Conservation (phyloP, 2,888 invertebrate genomes). For the Phyllotreta cruciferae region DNA sequence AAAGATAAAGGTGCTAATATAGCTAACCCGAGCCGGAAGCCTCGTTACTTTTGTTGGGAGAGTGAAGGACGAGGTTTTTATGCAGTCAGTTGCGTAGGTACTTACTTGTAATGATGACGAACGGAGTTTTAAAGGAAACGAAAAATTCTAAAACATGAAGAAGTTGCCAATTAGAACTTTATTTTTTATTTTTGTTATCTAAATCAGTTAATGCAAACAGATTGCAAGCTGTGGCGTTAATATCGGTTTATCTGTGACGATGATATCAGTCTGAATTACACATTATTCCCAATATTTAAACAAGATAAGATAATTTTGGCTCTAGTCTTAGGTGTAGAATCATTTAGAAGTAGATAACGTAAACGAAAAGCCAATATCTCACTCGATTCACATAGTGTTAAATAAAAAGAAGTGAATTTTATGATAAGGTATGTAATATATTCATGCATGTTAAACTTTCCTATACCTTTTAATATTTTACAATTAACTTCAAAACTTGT, state of each 20-base stretch:
- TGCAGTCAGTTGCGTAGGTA: background rate
- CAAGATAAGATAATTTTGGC: slow-evolving; percentile 35
- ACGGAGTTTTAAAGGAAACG: no score
- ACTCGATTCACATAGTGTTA: no score
- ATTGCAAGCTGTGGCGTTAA: background rate
- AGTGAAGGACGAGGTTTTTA: background rate
- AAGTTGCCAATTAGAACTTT: no score
- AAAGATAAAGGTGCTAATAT: slow-evolving; percentile 48
- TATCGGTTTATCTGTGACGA: background rate
- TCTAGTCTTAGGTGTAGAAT: slow-evolving; percentile 6
- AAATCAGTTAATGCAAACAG: background rate
- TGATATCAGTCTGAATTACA: slow-evolving; percentile 21
- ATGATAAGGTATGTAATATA: no score
- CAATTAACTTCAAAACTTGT: no score
- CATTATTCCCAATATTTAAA: slow-evolving; percentile 35
- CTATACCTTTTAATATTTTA: no score
- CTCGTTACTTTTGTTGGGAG: slow-evolving; percentile 34
- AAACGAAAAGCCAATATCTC: background rate
- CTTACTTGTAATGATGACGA: no score
- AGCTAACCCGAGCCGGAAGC: slow-evolving; percentile 39
- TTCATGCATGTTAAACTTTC: no score
- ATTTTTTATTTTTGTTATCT: no score
- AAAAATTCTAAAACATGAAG: no score
- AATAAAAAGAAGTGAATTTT: no score
- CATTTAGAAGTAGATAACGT: background rate